phyloP scores from a whole-genome alignment of 53 echinoderm and acorn worm genomes.

The Stichopus horrens region DNA sequence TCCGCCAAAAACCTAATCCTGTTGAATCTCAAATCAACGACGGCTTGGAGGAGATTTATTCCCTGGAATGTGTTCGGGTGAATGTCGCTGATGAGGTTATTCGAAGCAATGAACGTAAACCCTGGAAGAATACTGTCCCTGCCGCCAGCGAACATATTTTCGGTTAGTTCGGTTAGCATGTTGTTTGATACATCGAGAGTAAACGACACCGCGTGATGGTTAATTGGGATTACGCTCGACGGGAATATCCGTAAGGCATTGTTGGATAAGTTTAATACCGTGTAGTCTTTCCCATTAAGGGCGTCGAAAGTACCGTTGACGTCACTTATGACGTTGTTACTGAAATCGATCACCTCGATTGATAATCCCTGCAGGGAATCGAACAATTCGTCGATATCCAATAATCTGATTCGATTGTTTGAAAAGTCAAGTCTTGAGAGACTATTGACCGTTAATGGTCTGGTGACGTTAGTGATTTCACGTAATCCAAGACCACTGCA shows the following conservation, averaged over 20 bases:
- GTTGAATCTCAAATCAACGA: slow-evolving; percentile 15
- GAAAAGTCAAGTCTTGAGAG: neutral
- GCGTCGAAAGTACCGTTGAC: slow-evolving; percentile 19
- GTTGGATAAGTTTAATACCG: slow-evolving; percentile 26
- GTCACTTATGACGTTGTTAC: neutral
- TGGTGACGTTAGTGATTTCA: neutral
- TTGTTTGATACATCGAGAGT: slow-evolving; percentile 18
- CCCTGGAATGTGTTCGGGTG: slow-evolving; percentile 9
- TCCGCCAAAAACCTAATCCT: neutral
- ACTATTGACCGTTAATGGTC: neutral
- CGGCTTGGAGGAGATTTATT: neutral
- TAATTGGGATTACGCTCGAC: neutral
- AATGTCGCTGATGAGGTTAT: neutral
- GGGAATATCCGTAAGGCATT: slow-evolving; percentile 11
- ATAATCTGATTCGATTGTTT: neutral
- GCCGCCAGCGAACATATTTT: slow-evolving; percentile 12
- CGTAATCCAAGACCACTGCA: neutral
- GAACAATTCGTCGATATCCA: slow-evolving; percentile 9
- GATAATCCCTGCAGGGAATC: neutral
- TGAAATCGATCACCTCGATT: slow-evolving; percentile 10
- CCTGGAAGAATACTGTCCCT: neutral
- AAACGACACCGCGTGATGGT: neutral
- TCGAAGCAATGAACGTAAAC: slow-evolving; percentile 4
- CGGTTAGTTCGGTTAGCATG: slow-evolving; percentile 2
- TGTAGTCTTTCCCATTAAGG: neutral